Evolutionary conservation across 2,888 invertebrate species (phyloP), one percentile per base, ranked within the genome.

Genomic region (Epinotia ramella): DNA sequence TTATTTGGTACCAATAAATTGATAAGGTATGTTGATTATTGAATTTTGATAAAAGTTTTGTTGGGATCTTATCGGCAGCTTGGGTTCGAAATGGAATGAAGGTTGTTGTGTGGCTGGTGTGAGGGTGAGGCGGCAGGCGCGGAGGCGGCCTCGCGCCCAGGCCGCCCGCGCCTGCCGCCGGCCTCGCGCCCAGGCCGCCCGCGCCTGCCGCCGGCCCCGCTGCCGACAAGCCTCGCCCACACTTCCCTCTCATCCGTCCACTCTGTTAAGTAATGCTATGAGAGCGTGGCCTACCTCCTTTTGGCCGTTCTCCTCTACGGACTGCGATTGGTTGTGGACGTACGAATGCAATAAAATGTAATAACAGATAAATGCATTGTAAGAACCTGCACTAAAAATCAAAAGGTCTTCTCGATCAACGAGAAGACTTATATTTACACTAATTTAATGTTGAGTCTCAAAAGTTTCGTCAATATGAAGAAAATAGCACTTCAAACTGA

Each of bases 291-390:
- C 94, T 94, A 94, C 94, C 94, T 94, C 94, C 89, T 88, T 94
- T 83, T 91, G 94, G 90, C 94, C 94, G 91, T 94, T 93, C 91
- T 94, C 94, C 93, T 94, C 94, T 92, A 94, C 93, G 88, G 94
- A 92, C 94, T 94, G 94, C 94, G 93, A 91, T 94, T 94, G 93
- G 94, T 94, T 93, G 94, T 94, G 88, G 94, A 90, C 93, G 94
- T 90, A 94, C 90, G 94, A 94, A 94, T 94, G 94, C 94, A 94
- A 94, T 94, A 93, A 94, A 94, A 94, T 93, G 90, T 92, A 93
- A 92, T 89, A 94, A 92, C 89, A 94, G 92, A 90, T 94, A 93
- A 94, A 94, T 94, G 93, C 93, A 91, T 91, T 93, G 88, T 89
- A 91, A 92, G 86, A 92, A 92, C 87, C 89, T 92, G 87, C 86